These are phyloP conservation scores for Lordiphosa andalusiaca DNA, from an alignment of 2,888 invertebrate genomes.

Conservation along the genomic window DNA sequence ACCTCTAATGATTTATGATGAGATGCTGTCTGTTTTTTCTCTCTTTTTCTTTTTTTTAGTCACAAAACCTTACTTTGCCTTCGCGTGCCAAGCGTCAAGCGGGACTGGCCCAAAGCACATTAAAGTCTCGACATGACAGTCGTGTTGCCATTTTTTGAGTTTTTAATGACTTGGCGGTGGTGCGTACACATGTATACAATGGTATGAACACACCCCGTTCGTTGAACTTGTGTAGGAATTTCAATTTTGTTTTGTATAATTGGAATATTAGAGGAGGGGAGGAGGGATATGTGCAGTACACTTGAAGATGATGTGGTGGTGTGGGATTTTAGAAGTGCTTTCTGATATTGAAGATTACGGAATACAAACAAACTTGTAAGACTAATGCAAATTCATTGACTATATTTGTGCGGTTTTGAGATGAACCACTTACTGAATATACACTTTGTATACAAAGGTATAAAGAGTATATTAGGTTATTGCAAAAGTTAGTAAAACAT, in stretches of 20 bases:
- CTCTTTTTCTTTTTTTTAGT: slow-evolving; percentile 5
- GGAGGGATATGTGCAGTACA: neutral
- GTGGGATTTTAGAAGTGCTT: no score
- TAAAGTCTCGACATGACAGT: slow-evolving; percentile 13
- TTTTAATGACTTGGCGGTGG: slow-evolving; percentile 18
- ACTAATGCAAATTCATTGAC: no score
- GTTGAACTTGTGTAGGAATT: slow-evolving; percentile 21
- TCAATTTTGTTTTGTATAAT: slow-evolving; percentile 6
- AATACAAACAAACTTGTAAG: no score
- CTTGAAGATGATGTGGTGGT: neutral
- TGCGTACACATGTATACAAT: neutral
- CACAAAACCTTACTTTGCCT: slow-evolving; percentile 4
- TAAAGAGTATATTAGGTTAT: no score
- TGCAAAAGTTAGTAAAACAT: no score
- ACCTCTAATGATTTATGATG: slow-evolving; percentile 75
- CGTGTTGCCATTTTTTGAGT: slow-evolving; percentile 13
- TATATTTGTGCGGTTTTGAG: no score
- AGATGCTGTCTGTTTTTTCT: slow-evolving; percentile 41
- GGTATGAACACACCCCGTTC: slow-evolving; percentile 16
- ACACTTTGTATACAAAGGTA: no score
- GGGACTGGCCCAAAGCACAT: neutral
- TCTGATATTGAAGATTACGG: no score
- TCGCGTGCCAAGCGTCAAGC: neutral
- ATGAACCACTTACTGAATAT: no score
- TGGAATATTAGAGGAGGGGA: neutral